phyloP scores from a whole-genome alignment of 2,113 vertebrate species.

The Brienomyrus brachyistius region DNA sequence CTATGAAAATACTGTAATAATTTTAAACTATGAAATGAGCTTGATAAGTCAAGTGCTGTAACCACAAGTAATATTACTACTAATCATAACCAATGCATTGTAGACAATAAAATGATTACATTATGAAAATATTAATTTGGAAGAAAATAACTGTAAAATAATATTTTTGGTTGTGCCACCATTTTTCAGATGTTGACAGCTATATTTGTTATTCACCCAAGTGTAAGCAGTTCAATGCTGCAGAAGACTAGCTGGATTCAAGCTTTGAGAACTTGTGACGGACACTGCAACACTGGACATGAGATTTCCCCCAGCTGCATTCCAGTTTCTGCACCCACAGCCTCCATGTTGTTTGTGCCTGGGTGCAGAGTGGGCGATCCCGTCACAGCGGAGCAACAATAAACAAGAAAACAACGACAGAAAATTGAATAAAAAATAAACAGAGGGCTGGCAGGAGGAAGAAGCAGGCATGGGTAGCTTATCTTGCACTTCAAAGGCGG shows the following conservation, averaged over 20 bases:
- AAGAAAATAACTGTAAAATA: neutral
- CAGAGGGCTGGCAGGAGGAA: slow-evolving; percentile 4
- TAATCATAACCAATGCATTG: neutral
- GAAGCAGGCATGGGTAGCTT: slow-evolving; percentile 38
- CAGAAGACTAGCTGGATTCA: neutral
- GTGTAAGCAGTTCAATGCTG: neutral
- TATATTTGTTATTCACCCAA: neutral
- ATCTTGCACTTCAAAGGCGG: slow-evolving; percentile 53
- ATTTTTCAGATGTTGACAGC: neutral
- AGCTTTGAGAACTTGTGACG: neutral
- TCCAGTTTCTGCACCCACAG: neutral
- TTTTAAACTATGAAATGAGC: neutral
- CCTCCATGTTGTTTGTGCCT: neutral
- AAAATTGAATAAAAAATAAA: neutral
- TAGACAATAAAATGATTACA: neutral
- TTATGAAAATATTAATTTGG: neutral
- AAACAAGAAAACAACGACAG: neutral
- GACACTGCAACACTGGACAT: neutral
- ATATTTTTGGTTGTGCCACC: neutral
- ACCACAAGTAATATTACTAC: neutral
- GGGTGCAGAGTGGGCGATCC: neutral
- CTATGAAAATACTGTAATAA: neutral
- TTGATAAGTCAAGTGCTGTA: neutral
- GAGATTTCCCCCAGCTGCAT: neutral
- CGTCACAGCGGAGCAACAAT: neutral